Conservation (phyloP, 2,888 invertebrate species). For the Metellina segmentata region DNA sequence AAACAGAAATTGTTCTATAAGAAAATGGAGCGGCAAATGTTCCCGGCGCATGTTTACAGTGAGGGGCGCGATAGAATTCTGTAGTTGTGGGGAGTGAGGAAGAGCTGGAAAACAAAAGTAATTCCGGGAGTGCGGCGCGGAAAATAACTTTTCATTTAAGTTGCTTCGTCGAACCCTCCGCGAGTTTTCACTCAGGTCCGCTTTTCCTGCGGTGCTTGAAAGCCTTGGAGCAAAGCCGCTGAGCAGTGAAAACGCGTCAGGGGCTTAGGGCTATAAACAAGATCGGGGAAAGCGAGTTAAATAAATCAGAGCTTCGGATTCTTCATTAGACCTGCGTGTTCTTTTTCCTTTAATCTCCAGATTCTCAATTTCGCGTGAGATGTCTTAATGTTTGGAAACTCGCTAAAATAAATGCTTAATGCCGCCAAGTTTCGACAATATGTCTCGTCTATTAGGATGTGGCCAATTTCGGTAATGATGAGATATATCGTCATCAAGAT, state of each 20-base stretch:
- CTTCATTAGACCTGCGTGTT: not conserved
- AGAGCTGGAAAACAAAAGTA: slow-evolving; percentile 42
- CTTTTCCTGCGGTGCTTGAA: not conserved
- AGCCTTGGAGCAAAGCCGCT: not conserved
- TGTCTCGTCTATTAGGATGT: too few relatives aligned
- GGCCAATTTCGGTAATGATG: too few relatives aligned
- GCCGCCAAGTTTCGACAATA: not conserved
- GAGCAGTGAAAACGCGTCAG: not conserved
- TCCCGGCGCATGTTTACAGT: slow-evolving; percentile 56
- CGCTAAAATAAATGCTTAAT: not conserved
- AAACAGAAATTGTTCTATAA: slow-evolving; percentile 59
- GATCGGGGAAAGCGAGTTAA: not conserved
- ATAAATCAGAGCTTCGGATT: not conserved
- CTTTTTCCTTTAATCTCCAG: not conserved
- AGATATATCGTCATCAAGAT: too few relatives aligned
- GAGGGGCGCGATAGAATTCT: slow-evolving; percentile 51
- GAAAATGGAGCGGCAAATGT: slow-evolving; percentile 56
- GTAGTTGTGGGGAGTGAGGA: not conserved
- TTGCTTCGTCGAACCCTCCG: not conserved
- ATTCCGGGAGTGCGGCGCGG: slow-evolving; percentile 35
- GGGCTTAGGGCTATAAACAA: not conserved
- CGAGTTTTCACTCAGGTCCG: not conserved
- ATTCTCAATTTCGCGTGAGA: not conserved
- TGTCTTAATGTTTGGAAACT: not conserved
- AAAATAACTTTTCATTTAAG: slow-evolving; percentile 54